These are phyloP conservation scores for Notolepis coatsorum DNA, from an alignment of 2,797 vertebrate genomes.

Conservation along the genomic window DNA sequence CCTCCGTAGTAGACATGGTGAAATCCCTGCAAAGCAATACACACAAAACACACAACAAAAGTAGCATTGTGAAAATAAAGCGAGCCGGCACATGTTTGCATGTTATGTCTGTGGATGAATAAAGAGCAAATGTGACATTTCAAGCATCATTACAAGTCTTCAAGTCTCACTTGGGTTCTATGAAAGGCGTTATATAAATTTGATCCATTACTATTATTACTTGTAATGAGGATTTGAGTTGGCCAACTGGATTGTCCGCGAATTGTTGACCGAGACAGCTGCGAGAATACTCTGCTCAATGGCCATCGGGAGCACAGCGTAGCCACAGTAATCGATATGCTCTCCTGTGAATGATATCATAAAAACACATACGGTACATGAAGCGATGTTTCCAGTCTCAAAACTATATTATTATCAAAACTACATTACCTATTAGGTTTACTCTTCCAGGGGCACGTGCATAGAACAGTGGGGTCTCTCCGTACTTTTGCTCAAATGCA, in stretches of 20 bases:
- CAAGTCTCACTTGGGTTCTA: too few relatives aligned
- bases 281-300: constrained; percentile 94
- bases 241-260: constrained; percentile 84
- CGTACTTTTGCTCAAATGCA: constrained; percentile 88
- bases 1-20: constrained; percentile 75
- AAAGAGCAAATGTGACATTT: background rate
- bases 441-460: constrained; percentile 95
- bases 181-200: too few relatives aligned
- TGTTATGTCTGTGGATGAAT: background rate
- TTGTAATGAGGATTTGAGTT: constrained; percentile 88
- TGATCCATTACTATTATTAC: too few relatives aligned
- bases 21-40: constrained; percentile 87
- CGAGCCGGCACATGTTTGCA: background rate
- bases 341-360: constrained; percentile 83
- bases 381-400: background rate
- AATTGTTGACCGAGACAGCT: constrained; percentile 87
- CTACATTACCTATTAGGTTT: constrained; percentile 92
- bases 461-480: constrained; percentile 89
- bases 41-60: constrained; percentile 63
- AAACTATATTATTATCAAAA: background rate
- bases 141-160: background rate
- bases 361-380: constrained; percentile 3
- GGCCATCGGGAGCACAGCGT: constrained; percentile 97
- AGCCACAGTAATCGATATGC: constrained; percentile 98
- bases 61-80: constrained; percentile 2